phyloP scores from a whole-genome alignment of 1,140 invertebrate species.

The Pachypsylla venusta region DNA sequence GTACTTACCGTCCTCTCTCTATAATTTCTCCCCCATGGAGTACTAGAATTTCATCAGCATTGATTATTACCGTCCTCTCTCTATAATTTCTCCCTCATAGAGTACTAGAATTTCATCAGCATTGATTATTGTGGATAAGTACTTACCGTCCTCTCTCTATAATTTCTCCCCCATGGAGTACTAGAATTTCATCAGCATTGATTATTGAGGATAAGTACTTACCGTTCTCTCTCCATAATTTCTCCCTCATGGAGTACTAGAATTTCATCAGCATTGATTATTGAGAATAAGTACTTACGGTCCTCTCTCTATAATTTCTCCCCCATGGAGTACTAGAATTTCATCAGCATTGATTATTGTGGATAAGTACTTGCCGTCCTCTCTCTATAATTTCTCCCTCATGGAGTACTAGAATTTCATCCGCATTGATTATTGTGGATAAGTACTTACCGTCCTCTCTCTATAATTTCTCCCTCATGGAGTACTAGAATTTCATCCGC shows the following conservation, averaged over 20 bases:
- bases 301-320: background rate
- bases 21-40: too few relatives aligned
- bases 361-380: background rate
- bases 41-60: too few relatives aligned
- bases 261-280: background rate
- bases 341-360: conserved; percentile 5
- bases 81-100: conserved; percentile 77
- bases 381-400: conserved; percentile 44
- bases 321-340: background rate
- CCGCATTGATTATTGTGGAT: conserved; percentile 73
- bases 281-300: background rate
- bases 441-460: conserved; percentile 58
- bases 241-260: background rate
- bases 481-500: conserved; percentile 86
- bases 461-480: conserved; percentile 77
- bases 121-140: conserved; percentile 78
- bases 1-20: too few relatives aligned
- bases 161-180: conserved; percentile 75
- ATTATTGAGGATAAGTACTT: conserved; percentile 76
- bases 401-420: conserved; percentile 80
- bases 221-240: background rate
- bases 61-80: conserved; percentile 56
- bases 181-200: conserved; percentile 82
- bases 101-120: conserved; percentile 86
- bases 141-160: conserved; percentile 70